phyloP scores from a whole-genome alignment of 2,113 vertebrate genomes.

The Pachycephala philippinensis region DNA sequence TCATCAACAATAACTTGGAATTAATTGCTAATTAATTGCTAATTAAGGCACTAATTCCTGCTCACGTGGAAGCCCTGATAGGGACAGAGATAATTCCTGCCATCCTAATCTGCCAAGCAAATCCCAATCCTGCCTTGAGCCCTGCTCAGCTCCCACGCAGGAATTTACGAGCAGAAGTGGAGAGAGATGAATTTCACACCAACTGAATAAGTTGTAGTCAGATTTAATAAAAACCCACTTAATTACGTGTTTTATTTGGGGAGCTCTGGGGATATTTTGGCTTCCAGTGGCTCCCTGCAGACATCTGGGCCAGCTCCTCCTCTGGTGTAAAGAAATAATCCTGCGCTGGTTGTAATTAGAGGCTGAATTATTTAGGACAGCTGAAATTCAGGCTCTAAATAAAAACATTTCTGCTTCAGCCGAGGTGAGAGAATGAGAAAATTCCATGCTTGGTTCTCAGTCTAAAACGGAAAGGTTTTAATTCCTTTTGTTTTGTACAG shows the following conservation, averaged over 20 bases:
- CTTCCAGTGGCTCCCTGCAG: neutral
- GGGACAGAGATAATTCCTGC: rapidly evolving
- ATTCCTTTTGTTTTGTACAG: neutral
- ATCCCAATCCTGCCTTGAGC: neutral
- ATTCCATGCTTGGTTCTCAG: neutral
- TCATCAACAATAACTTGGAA: neutral
- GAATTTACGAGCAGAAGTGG: neutral
- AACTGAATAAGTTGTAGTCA: neutral
- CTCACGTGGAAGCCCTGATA: neutral
- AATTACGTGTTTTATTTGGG: neutral
- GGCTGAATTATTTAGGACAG: neutral
- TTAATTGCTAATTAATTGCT: neutral
- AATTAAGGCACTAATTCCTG: neutral
- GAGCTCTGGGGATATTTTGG: neutral
- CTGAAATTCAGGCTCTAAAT: neutral
- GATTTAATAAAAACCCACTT: neutral
- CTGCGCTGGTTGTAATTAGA: neutral
- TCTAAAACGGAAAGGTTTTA: neutral
- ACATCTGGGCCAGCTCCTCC: neutral
- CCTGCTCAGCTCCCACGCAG: rapidly evolving
- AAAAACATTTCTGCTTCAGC: neutral
- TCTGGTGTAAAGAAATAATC: neutral
- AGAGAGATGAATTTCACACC: neutral
- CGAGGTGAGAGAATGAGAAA: neutral
- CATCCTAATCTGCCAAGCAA: neutral